These are phyloP conservation scores for Varecia variegata DNA, from an alignment of 2,797 vertebrate genomes.

Conservation along the genomic window DNA sequence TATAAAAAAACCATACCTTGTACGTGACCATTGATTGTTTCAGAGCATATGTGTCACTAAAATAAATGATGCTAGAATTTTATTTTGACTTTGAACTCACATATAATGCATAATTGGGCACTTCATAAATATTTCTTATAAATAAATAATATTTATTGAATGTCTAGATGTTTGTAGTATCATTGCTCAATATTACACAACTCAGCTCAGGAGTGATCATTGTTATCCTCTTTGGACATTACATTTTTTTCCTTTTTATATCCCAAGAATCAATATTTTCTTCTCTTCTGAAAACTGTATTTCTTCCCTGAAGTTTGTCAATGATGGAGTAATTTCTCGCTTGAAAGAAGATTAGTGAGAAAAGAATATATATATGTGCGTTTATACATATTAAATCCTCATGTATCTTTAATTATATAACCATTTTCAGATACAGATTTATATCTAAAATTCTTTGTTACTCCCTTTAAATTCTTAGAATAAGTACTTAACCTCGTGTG, in stretches of 20 bases:
- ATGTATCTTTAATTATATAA: background rate
- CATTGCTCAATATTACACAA: background rate
- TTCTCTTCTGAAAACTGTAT: background rate
- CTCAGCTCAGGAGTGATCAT: background rate
- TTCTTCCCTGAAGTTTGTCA: background rate
- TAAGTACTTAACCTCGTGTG: background rate
- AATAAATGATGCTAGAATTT: background rate
- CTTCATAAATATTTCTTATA: background rate
- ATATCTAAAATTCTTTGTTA: background rate
- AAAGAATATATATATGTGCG: background rate
- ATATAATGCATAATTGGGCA: background rate
- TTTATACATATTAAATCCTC: background rate
- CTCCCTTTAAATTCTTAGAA: background rate
- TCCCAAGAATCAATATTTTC: background rate
- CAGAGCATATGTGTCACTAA: background rate
- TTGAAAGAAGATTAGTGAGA: background rate
- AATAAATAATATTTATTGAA: slow-evolving; percentile 33
- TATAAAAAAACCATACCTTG: background rate
- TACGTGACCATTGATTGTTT: background rate
- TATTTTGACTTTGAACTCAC: background rate
- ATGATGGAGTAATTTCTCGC: background rate
- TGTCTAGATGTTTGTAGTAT: background rate
- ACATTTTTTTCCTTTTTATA: background rate
- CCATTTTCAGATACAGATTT: background rate
- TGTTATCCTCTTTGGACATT: background rate